phyloP scores from a whole-genome alignment of 2,888 invertebrate species.

The Agriotes lineatus region DNA sequence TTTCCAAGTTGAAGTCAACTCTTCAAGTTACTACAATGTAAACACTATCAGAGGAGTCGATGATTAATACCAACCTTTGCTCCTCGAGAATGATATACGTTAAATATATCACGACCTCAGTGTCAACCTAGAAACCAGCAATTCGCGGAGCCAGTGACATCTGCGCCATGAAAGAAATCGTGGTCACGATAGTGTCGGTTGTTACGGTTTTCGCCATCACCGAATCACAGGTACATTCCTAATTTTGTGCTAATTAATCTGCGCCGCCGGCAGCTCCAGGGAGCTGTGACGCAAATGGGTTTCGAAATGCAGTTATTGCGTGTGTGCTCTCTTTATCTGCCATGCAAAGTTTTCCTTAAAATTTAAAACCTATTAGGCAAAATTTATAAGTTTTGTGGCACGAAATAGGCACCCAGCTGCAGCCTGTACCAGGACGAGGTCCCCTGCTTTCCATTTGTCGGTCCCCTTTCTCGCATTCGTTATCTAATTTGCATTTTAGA shows the following conservation, averaged over 20 bases:
- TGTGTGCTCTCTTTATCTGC: too few species aligned
- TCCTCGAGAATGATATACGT: neutral
- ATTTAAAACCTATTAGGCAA: too few species aligned
- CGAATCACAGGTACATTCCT: neutral
- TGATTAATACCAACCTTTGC: slow-evolving; percentile 17
- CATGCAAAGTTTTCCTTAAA: too few species aligned
- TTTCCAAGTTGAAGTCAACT: neutral
- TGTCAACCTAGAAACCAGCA: slow-evolving; percentile 28
- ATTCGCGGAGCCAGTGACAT: slow-evolving; percentile 29
- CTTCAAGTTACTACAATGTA: neutral
- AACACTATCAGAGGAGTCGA: neutral
- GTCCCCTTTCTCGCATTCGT: neutral
- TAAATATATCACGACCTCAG: slow-evolving; percentile 27
- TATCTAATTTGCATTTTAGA: slow-evolving; percentile 6
- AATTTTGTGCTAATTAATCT: neutral
- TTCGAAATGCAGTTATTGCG: too few species aligned
- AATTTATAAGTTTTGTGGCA: too few species aligned
- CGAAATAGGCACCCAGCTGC: too few species aligned
- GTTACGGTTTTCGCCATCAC: neutral
- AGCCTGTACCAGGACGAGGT: too few species aligned
- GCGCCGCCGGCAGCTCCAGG: too few species aligned
- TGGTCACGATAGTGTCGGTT: neutral
- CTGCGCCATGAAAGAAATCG: slow-evolving; percentile 32
- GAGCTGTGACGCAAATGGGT: too few species aligned
- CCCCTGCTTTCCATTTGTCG: neutral